These are phyloP conservation scores for Tinamus major DNA, from an alignment of 2,797 vertebrate species.

Conservation along the genomic window DNA sequence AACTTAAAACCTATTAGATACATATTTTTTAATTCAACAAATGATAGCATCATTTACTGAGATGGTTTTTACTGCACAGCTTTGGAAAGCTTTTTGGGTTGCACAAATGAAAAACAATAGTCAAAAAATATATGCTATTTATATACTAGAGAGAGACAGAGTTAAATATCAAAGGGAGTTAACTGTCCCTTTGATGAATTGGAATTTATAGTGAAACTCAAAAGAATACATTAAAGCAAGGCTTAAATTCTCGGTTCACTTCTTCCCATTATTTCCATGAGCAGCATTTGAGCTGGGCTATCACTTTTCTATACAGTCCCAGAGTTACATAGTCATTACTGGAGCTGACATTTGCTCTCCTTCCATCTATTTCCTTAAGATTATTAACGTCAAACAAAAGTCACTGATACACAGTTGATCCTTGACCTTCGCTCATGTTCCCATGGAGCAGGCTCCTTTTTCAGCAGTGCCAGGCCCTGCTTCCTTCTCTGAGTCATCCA, in stretches of 20 bases:
- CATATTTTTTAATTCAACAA: not conserved
- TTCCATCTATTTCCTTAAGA: conserved; percentile 63
- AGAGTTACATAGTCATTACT: conserved; percentile 57
- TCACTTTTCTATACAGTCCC: not conserved
- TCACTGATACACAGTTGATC: conserved; percentile 50
- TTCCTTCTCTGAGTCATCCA: conserved; percentile 61
- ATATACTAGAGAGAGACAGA: not conserved
- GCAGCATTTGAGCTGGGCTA: not conserved
- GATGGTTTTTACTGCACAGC: not conserved
- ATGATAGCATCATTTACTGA: not conserved
- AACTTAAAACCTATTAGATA: not conserved
- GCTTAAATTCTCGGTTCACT: not conserved
- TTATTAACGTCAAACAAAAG: conserved; percentile 69
- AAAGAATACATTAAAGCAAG: conserved; percentile 3
- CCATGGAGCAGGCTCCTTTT: conserved; percentile 47
- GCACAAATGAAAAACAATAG: not conserved
- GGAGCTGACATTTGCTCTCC: conserved; percentile 63
- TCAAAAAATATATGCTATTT: not conserved
- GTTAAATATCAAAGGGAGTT: not conserved
- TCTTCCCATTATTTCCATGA: conserved; percentile 34
- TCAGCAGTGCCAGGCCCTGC: not conserved
- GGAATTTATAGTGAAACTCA: not conserved
- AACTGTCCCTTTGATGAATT: not conserved
- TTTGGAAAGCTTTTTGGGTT: not conserved
- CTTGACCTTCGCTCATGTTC: conserved; percentile 50